These are phyloP conservation scores for Ptychobarbus kaznakovi DNA, from an alignment of 2,797 vertebrate genomes.

Conservation along the genomic window DNA sequence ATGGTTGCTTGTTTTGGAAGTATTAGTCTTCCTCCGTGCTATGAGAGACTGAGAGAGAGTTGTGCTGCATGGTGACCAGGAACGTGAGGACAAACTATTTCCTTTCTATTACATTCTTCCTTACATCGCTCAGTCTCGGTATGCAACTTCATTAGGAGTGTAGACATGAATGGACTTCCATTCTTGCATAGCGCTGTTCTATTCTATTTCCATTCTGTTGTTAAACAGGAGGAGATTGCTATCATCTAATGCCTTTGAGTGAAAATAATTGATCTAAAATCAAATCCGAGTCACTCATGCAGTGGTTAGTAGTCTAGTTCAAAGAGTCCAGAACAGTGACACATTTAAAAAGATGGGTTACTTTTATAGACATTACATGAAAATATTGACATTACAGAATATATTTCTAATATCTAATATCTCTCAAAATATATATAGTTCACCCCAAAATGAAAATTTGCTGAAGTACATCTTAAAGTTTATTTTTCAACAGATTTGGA, in stretches of 20 bases:
- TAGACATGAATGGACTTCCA: slow-evolving; percentile 22
- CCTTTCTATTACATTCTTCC: slow-evolving; percentile 33
- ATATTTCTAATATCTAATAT: background rate
- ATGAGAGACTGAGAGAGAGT: background rate
- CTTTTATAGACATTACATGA: background rate
- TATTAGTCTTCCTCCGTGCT: background rate
- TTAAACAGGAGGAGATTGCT: slow-evolving; percentile 22
- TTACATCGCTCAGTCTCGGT: background rate
- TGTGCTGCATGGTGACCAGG: slow-evolving; percentile 1
- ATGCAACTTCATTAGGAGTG: slow-evolving; percentile 26
- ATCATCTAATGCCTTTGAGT: background rate
- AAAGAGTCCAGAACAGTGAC: background rate
- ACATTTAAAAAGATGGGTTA: background rate
- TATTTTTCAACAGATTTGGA: background rate
- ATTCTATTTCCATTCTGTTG: background rate
- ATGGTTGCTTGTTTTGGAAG: slow-evolving; percentile 39
- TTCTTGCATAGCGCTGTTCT: background rate
- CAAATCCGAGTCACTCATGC: background rate
- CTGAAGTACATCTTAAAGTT: background rate
- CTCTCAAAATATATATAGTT: background rate
- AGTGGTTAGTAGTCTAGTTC: background rate
- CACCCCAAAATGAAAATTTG: background rate
- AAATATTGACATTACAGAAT: background rate
- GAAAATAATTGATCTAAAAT: background rate
- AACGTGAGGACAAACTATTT: slow-evolving; percentile 10